Evolutionary conservation across 2,888 invertebrate genomes (phyloP).

Genomic region (Tromatobia lineatoria): DNA sequence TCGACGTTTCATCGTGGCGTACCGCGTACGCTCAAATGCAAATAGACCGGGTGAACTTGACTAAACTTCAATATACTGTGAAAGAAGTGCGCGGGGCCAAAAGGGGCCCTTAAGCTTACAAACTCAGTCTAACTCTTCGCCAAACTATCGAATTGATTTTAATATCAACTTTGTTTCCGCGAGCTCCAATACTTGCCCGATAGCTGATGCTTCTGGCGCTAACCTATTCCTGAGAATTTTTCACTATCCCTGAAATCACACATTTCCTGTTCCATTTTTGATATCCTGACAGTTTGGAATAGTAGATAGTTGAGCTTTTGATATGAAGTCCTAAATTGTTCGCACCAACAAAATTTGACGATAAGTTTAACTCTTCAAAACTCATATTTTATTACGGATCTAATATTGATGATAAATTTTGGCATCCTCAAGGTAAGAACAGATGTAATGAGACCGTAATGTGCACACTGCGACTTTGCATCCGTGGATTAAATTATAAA

Average conservation of each 20-base stretch:
- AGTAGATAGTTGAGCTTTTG: background rate
- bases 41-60: constrained; percentile 82
- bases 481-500: too few species aligned
- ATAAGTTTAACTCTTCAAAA: background rate
- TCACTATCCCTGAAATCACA: background rate
- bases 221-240: constrained; percentile 20
- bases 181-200: constrained; percentile 70
- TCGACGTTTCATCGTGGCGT: constrained; percentile 57
- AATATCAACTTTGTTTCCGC: constrained; percentile 83
- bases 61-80: constrained; percentile 81
- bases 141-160: constrained; percentile 84
- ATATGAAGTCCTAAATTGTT: background rate
- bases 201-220: constrained; percentile 50
- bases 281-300: background rate
- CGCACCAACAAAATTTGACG: background rate
- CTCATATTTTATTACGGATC: too few species aligned
- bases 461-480: too few species aligned
- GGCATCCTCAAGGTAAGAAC: too few species aligned
- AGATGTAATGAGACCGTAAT: too few species aligned
- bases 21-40: constrained; percentile 75
- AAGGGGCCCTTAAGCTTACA: constrained; percentile 77
- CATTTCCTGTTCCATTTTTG: background rate
- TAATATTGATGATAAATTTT: too few species aligned
- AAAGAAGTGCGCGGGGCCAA: constrained; percentile 68
- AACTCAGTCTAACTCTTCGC: constrained; percentile 80